Conservation (phyloP, 2,113 vertebrate species). For the Proterorhinus semilunaris region DNA sequence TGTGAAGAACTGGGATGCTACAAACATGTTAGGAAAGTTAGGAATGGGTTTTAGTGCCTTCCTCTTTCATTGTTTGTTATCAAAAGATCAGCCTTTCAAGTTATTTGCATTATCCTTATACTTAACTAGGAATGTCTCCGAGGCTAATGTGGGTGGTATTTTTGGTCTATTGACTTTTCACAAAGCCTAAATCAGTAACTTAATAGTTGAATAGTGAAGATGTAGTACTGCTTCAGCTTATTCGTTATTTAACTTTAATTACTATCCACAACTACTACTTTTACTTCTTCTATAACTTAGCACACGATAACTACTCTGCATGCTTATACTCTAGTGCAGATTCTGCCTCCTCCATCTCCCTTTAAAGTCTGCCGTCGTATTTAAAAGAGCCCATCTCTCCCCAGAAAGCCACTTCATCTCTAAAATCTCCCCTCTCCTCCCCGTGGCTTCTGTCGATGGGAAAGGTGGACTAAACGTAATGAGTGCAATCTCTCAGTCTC, state of each 20-base stretch:
- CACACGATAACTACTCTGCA: neutral
- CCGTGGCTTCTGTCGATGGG: slow-evolving; percentile 9
- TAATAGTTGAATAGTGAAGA: neutral
- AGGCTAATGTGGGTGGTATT: neutral
- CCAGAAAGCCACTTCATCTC: slow-evolving; percentile 17
- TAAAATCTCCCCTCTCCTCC: slow-evolving; percentile 18
- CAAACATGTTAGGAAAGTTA: too few relatives aligned
- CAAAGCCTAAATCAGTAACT: neutral
- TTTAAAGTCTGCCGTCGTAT: neutral
- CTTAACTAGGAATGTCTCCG: neutral
- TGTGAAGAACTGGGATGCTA: too few relatives aligned
- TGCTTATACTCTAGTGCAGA: neutral
- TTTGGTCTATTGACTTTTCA: slow-evolving; percentile 3
- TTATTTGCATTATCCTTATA: neutral
- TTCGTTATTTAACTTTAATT: neutral
- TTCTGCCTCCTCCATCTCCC: neutral
- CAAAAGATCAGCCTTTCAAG: neutral
- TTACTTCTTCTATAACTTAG: neutral
- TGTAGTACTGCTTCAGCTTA: neutral
- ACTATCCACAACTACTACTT: neutral
- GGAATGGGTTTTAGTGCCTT: too few relatives aligned
- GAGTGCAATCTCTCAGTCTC: slow-evolving; percentile 32
- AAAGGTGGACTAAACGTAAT: slow-evolving; percentile 42
- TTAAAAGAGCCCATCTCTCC: slow-evolving; percentile 6
- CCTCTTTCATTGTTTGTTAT: too few relatives aligned